Evolutionary conservation across 1,140 invertebrate species (phyloP).

Genomic region (Heliothis virescens): DNA sequence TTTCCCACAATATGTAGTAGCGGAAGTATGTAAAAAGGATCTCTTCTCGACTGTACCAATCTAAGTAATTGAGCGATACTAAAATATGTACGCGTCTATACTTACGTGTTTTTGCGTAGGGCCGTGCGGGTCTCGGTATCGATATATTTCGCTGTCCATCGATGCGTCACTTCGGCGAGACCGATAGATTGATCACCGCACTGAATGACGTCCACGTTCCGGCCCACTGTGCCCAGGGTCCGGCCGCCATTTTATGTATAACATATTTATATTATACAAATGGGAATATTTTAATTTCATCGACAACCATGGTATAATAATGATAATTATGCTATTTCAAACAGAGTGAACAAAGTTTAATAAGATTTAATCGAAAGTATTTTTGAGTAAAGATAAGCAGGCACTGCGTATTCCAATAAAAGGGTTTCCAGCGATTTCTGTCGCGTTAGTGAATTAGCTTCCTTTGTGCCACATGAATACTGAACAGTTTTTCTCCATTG

Average conservation of each 20-base stretch:
- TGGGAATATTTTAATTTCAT: slow-evolving; percentile 32
- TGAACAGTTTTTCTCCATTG: slow-evolving; percentile 30
- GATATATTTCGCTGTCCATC: slow-evolving; percentile 74
- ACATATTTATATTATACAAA: slow-evolving; percentile 22
- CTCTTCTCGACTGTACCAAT: slow-evolving; percentile 36
- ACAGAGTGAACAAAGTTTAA: background rate
- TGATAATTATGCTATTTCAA: too few relatives aligned
- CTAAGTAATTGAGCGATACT: slow-evolving; percentile 48
- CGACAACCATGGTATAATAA: too few relatives aligned
- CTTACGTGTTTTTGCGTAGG: slow-evolving; percentile 50
- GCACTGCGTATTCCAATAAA: slow-evolving; percentile 30
- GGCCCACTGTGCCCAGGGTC: slow-evolving; percentile 52
- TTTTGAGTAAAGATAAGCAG: slow-evolving; percentile 27
- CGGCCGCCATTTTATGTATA: slow-evolving; percentile 40
- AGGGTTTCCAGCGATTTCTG: slow-evolving; percentile 27
- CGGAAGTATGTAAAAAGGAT: slow-evolving; percentile 44
- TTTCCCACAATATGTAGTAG: slow-evolving; percentile 39
- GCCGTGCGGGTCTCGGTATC: slow-evolving; percentile 58
- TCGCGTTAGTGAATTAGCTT: slow-evolving; percentile 43
- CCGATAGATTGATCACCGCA: slow-evolving; percentile 75
- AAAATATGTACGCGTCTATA: slow-evolving; percentile 46
- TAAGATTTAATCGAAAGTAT: background rate
- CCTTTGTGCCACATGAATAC: slow-evolving; percentile 40
- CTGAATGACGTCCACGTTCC: slow-evolving; percentile 66
- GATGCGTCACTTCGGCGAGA: slow-evolving; percentile 67